These are phyloP conservation scores for Pituophis catenifer DNA, from an alignment of 2,113 vertebrate genomes.

Conservation along the genomic window DNA sequence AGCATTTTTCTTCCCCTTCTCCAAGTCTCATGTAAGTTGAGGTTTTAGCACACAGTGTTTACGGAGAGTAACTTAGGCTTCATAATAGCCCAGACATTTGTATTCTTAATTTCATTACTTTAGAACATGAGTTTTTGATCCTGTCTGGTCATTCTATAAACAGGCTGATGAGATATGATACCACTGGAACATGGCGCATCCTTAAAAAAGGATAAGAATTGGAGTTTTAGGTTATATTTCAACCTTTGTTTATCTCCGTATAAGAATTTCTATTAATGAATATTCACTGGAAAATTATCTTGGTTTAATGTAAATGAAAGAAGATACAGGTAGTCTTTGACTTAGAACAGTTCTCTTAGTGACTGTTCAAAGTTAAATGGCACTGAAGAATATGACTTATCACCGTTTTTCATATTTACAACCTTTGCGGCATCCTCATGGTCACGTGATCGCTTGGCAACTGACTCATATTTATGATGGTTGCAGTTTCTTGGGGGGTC, in stretches of 20 bases:
- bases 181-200: background rate
- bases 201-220: background rate
- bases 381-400: too few relatives aligned
- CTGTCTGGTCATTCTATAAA: background rate
- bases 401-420: too few relatives aligned
- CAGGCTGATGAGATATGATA: background rate
- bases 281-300: background rate
- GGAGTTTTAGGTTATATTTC: background rate
- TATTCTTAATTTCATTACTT: background rate
- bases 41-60: background rate
- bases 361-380: too few relatives aligned
- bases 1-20: too few relatives aligned
- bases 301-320: background rate
- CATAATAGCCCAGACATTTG: background rate
- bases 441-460: too few relatives aligned
- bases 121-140: background rate
- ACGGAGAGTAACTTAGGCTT: background rate
- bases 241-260: background rate
- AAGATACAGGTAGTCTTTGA: background rate
- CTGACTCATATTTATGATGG: too few relatives aligned
- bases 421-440: too few relatives aligned
- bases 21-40: background rate
- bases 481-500: too few relatives aligned
- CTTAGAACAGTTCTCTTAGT: too few relatives aligned
- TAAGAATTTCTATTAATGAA: background rate